phyloP scores from a whole-genome alignment of 1,140 invertebrate species.

The Leptinotarsa texana region DNA sequence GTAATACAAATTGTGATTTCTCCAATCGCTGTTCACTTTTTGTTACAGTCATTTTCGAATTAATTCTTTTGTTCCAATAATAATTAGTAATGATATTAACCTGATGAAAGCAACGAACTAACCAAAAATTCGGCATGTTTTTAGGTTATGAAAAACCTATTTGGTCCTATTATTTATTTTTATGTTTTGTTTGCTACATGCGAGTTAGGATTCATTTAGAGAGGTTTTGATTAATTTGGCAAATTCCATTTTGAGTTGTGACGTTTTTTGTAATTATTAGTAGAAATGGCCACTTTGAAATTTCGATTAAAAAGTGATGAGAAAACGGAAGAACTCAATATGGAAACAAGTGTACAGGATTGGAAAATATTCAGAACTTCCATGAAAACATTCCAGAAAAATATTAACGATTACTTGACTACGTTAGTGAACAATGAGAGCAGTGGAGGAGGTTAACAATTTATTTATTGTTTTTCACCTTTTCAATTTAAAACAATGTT shows the following conservation, averaged over 20 bases:
- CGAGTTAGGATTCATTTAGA: too few species aligned
- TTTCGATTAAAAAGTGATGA: conserved; percentile 1
- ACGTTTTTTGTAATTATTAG: background rate
- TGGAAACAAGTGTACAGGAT: conserved; percentile 7
- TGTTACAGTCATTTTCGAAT: too few species aligned
- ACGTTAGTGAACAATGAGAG: conserved; percentile 1
- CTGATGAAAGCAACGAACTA: too few species aligned
- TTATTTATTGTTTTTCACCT: background rate
- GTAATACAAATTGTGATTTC: too few species aligned
- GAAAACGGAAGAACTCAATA: background rate
- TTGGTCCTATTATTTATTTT: too few species aligned
- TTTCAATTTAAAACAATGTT: background rate
- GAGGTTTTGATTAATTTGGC: background rate
- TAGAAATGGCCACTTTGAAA: conserved; percentile 8
- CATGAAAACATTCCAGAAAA: conserved; percentile 16
- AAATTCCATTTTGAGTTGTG: background rate
- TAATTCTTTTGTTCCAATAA: too few species aligned
- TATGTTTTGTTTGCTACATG: too few species aligned
- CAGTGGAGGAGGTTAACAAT: background rate
- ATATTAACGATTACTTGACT: conserved; percentile 16
- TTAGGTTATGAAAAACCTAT: too few species aligned
- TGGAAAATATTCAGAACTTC: conserved; percentile 7
- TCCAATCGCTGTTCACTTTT: too few species aligned
- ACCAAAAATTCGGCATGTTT: too few species aligned
- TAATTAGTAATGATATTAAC: too few species aligned